Base-by-base conservation (phyloP, 2,888 invertebrate species). In the Meandrusa payeni region DNA sequence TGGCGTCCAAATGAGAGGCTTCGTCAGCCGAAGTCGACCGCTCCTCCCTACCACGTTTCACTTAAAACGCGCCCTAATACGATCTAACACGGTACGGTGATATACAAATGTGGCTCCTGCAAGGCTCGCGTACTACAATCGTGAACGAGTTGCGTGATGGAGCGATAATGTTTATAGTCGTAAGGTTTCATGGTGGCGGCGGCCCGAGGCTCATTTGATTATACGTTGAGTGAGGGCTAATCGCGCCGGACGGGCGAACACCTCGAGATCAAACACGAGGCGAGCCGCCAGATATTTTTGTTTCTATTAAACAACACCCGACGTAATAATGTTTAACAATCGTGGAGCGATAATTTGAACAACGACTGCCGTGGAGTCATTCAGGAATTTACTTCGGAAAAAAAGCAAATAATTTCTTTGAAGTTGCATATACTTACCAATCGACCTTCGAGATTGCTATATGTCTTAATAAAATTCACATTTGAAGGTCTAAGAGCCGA, bases 251-350 rank as follows among this genome's bases (percentile, higher is more conserved):
- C 87, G 85, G 86, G 72, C 86, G 87, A 85, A 87, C 86, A 85
- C 86, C 86, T 85, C 86, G 87, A 87, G 87, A 87, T 87, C 87
- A 87, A 87, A 87, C 87, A 87, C 86, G 78, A 83, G 83, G 82
- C 86, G 85, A 78, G 85, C 87, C 87, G 87, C 81, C 87, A 85
- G 83, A 87, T 87, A 87, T 87, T 87, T 87, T 87, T 87, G 87
- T 87, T 87, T 87, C 87, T 87, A 87, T 87, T 87, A 87, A 87
- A 87, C 87, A 87, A 87, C 87, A 87, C 85, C 87, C 87, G 79
- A 83, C 83, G 86, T 87, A 87, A 87, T 87, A 87, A 87, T 87
- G 87, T 87, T 87, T 87, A 87, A 87, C 87, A 86, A 87, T 87
- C 87, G 85, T 82, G 86, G 81, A 85, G 85, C 86, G 85, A 85